Evolutionary conservation across 2,113 vertebrate genomes (phyloP).

Genomic region (Brachirus orientalis): DNA sequence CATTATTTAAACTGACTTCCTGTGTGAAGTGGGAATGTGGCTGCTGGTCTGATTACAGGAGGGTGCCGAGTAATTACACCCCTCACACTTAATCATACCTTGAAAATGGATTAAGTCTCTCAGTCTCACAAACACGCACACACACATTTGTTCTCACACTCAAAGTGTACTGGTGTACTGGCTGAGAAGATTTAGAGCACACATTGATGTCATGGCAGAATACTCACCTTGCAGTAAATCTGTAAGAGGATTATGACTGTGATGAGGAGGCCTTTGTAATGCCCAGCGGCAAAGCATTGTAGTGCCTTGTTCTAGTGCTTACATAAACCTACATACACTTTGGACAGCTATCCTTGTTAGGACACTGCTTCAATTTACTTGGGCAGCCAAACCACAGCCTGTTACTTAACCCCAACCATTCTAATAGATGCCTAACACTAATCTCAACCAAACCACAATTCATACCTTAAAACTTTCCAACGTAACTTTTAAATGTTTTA

Average conservation of each 20-base stretch:
- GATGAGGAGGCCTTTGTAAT: conserved; percentile 23
- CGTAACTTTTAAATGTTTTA: no score
- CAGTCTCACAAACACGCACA: not conserved
- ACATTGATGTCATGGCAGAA: conserved; percentile 60
- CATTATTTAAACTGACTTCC: not conserved
- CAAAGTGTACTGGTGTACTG: conserved; percentile 7
- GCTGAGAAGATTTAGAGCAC: conserved; percentile 42
- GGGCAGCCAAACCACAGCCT: no score
- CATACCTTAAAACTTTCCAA: no score
- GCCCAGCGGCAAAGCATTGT: not conserved
- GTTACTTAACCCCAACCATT: no score
- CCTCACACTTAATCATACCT: conserved; percentile 28
- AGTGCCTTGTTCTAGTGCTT: conserved; percentile 23
- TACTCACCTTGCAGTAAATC: conserved; percentile 58
- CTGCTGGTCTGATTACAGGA: not conserved
- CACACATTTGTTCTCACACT: conserved; percentile 17
- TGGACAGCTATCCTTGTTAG: no score
- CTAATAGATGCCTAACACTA: no score
- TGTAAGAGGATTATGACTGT: conserved; percentile 64
- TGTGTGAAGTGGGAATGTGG: conserved; percentile 20
- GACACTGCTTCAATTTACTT: no score
- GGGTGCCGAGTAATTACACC: conserved; percentile 41
- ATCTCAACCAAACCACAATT: no score
- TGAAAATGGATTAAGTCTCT: conserved; percentile 50
- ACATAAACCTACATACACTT: not conserved